Evolutionary conservation across 2,797 vertebrate genomes (phyloP), one percentile per base, ranked within the genome.

Genomic region (Enteromius treurensis): DNA sequence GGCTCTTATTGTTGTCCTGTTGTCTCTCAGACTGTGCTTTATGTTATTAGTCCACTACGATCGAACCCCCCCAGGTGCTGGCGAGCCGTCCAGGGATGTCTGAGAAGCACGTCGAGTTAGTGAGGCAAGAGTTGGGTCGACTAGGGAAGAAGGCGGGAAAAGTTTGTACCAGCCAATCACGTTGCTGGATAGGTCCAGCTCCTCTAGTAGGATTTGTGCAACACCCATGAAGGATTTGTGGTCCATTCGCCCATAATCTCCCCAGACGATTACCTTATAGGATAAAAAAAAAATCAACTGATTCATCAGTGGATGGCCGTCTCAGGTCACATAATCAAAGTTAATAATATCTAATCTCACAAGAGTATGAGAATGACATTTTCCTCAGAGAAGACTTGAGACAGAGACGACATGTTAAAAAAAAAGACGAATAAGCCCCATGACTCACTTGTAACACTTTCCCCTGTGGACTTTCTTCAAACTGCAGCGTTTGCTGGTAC

Each of bases 141-240:
- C 98, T 92, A 99, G 91, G 0, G 98, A 99, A 17, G 98, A 99
- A 0, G 98, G 97, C 19, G 98, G 98, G 92, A 99, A 99, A 90
- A 99, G 93, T 93, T 99, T 99, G 93, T 99, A 99, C 98, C 98
- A 99, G 93, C 97, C 98, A 88, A 99, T 99, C 88, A 98, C 98
- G 91, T 98, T 98, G 90, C 97, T 99, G 91, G 98, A 97, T 87
- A 99, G 94, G 93, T 99, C 97, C 86, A 99, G 93, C 90, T 99
- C 98, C 94, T 99, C 98, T 94, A 99, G 80, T 89, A 99, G 94
- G 91, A 99, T 99, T 89, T 99, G 98, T 92, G 97, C 97, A 91
- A 99, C 98, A 90, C 98, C 98, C 98, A 99, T 99, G 93, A 99
- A 99, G 92, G 96, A 97, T 93, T 99, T 99, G 92, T 99, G 98